These are phyloP conservation scores for Jaculus jaculus DNA, from an alignment of 2,113 vertebrate genomes.

Conservation along the genomic window DNA sequence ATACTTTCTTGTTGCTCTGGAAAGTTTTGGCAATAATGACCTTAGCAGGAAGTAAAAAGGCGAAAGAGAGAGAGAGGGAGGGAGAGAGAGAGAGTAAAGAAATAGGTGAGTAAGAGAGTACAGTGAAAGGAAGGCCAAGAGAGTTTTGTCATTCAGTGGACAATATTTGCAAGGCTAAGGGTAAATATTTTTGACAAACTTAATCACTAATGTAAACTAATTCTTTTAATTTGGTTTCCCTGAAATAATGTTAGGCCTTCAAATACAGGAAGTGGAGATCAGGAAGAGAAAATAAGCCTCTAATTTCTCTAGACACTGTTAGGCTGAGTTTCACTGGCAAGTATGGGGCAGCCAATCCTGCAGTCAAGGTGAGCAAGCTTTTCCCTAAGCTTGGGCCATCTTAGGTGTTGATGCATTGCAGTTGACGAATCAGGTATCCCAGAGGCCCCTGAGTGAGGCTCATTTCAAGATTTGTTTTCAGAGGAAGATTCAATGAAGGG, in stretches of 20 bases:
- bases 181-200: constrained; percentile 6
- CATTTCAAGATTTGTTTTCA: background rate
- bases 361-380: background rate
- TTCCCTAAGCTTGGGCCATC: background rate
- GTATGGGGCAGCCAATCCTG: too few species aligned
- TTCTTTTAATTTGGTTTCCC: background rate
- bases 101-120: background rate
- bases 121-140: rapidly evolving
- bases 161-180: background rate
- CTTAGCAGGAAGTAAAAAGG: background rate
- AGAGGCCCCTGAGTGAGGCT: background rate
- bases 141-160: background rate
- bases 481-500: background rate
- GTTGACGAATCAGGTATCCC: background rate
- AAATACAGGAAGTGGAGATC: background rate
- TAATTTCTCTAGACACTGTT: background rate
- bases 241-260: background rate
- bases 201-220: background rate
- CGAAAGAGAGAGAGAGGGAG: background rate
- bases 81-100: too few species aligned
- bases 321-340: background rate
- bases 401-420: background rate
- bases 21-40: background rate
- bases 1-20: too few species aligned
- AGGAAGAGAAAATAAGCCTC: background rate